Percentiles rank a stretch among this genome's conserved stretches.
Conservation (phyloP, 2,888 invertebrate species). For the Lagria hirta region DNA sequence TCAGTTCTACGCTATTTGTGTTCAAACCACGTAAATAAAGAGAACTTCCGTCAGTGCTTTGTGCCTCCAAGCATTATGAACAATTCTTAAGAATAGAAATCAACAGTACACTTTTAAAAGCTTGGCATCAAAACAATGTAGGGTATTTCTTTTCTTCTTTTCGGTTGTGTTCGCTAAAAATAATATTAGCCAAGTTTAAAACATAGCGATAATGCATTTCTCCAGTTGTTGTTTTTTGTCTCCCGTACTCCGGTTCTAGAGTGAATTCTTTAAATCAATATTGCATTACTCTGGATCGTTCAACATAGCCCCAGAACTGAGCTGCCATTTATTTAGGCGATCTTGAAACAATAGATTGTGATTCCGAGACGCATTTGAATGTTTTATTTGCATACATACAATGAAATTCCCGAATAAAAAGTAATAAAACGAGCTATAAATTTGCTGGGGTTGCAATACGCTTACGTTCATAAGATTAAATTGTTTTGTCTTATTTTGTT, state of each 20-base stretch:
- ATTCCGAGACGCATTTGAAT: constrained; percentile 46
- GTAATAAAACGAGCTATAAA: constrained; percentile 50
- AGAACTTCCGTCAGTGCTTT: no score
- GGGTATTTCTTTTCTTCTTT: constrained; percentile 43
- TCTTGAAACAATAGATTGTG: constrained; percentile 43
- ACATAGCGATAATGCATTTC: constrained; percentile 47
- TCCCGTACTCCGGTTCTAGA: constrained; percentile 36
- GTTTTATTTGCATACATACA: constrained; percentile 52
- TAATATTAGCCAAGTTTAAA: constrained; percentile 50
- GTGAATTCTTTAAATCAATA: constrained; percentile 46
- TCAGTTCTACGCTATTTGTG: no score
- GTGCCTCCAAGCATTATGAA: constrained; percentile 28
- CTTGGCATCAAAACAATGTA: constrained; percentile 51
- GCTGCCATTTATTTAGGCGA: constrained; percentile 39
- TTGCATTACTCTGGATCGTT: constrained; percentile 41
- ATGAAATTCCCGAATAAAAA: constrained; percentile 52
- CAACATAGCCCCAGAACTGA: constrained; percentile 23
- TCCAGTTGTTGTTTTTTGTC: constrained; percentile 42
- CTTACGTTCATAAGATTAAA: constrained; percentile 33
- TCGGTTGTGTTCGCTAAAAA: constrained; percentile 48
- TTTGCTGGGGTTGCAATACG: constrained; percentile 38
- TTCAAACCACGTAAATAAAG: no score
- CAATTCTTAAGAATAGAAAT: constrained; percentile 28
- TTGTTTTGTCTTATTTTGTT: no score
- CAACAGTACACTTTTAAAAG: constrained; percentile 41